Conservation (phyloP, 2,888 invertebrate species). For the Liopterus haemorrhoidalis region DNA sequence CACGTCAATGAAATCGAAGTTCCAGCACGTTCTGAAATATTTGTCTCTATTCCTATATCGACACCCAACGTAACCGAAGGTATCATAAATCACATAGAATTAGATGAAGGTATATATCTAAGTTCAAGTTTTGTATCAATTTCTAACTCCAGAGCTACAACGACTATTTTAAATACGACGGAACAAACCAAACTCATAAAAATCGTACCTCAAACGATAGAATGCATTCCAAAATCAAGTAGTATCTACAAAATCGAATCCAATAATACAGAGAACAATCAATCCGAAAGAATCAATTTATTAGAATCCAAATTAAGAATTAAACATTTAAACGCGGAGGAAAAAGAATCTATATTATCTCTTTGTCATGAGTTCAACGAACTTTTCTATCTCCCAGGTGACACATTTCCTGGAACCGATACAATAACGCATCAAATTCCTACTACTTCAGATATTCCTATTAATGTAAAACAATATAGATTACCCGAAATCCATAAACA, state of each 20-base stretch:
- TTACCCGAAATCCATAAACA: too few relatives aligned
- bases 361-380: slow-evolving; percentile 19
- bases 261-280: slow-evolving; percentile 4
- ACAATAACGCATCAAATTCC: too few relatives aligned
- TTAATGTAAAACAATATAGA: too few relatives aligned
- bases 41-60: slow-evolving; percentile 5
- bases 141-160: neutral
- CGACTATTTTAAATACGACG: slow-evolving; percentile 3
- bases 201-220: neutral
- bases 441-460: too few relatives aligned
- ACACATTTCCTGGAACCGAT: slow-evolving; percentile 12
- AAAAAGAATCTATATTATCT: slow-evolving; percentile 14
- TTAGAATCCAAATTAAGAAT: slow-evolving; percentile 13
- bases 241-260: slow-evolving; percentile 6
- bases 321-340: slow-evolving; percentile 22
- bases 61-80: slow-evolving; percentile 10
- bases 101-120: slow-evolving; percentile 12
- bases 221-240: neutral
- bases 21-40: slow-evolving; percentile 10
- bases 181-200: neutral
- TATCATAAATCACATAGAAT: slow-evolving; percentile 14
- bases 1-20: neutral
- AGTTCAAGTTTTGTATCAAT: slow-evolving; percentile 17
- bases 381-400: slow-evolving; percentile 16
- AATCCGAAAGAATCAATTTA: slow-evolving; percentile 12